Evolutionary conservation across 2,888 invertebrate genomes (phyloP), one percentile per base, ranked within the genome.

Genomic region (Keiferia lycopersicella): DNA sequence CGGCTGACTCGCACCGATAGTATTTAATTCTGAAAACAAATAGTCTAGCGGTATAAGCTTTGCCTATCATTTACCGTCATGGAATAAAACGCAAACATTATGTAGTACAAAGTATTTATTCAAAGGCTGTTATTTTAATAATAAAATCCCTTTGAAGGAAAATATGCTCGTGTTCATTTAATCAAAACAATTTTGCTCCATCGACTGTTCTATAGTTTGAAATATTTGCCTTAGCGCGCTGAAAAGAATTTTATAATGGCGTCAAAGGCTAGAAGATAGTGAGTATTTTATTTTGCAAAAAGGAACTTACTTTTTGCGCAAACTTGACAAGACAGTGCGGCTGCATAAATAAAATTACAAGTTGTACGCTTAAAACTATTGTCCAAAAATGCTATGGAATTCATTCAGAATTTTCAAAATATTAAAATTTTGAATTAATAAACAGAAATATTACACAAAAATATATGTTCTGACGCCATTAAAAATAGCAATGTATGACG

Each of bases 11-110:
- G 12, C 2, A 20, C 4, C 53, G 53, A 50, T 38, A 18, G 30
- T 45, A 63, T 45, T 38, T 20, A 12, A 58, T 53, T 22, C 53
- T 7, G 22, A 53, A 51, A 39, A 41, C 34, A 48, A 38, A 56
- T 16, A 26, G 26, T 4, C n/a, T n/a, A n/a, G n/a, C n/a, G n/a
- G n/a, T n/a, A n/a, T n/a, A n/a, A 16, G 34, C 26, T 16, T 2
- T 26, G n/a, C 16, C 14, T 20, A 22, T 16, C 30, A 34, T 56
- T 34, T 34, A 34, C 26, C 16, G 26, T 56, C n/a, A 26, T 22
- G 22, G 26, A 12, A 16, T 53, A 53, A 26, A 26, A 26, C 26
- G n/a, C 26, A 53, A 53, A 50, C 11, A 50, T 22, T 50, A 50
- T 50, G 2, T 50, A 50, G 50, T 50, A 18, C 20, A 50, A 22